Evolutionary conservation across 2,888 invertebrate species (phyloP).

Genomic region (Tetheella fluctuosa): DNA sequence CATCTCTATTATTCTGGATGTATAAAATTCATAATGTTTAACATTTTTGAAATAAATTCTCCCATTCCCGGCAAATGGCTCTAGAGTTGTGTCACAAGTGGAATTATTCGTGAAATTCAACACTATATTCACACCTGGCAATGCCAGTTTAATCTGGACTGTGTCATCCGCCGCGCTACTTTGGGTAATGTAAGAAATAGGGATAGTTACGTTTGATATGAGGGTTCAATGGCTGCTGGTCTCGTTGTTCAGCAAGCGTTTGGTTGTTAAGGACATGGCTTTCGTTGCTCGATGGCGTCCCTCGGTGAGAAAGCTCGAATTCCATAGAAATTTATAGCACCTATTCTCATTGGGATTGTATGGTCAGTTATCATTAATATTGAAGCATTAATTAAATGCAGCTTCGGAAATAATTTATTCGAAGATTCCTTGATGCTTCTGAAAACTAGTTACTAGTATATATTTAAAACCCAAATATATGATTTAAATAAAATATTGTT

Average conservation of each 20-base stretch:
- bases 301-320: constrained; percentile 49
- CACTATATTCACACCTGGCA: constrained; percentile 62
- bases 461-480: too few relatives aligned
- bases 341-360: constrained; percentile 34
- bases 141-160: constrained; percentile 36
- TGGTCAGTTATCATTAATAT: constrained; percentile 12
- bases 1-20: constrained; percentile 33
- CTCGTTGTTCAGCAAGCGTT: constrained; percentile 47
- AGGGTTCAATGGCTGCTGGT: constrained; percentile 38
- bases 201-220: constrained; percentile 22
- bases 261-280: constrained; percentile 55
- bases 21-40: constrained; percentile 42
- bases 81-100: constrained; percentile 55
- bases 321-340: constrained; percentile 46
- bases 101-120: constrained; percentile 69
- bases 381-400: background rate
- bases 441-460: too few relatives aligned
- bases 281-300: constrained; percentile 42
- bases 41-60: constrained; percentile 56
- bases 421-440: too few relatives aligned
- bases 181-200: constrained; percentile 19
- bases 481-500: too few relatives aligned
- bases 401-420: too few relatives aligned
- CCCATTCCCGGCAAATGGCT: constrained; percentile 49
- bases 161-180: constrained; percentile 15